Base-by-base conservation (phyloP, 2,113 vertebrate genomes). In the Zeus faber region DNA sequence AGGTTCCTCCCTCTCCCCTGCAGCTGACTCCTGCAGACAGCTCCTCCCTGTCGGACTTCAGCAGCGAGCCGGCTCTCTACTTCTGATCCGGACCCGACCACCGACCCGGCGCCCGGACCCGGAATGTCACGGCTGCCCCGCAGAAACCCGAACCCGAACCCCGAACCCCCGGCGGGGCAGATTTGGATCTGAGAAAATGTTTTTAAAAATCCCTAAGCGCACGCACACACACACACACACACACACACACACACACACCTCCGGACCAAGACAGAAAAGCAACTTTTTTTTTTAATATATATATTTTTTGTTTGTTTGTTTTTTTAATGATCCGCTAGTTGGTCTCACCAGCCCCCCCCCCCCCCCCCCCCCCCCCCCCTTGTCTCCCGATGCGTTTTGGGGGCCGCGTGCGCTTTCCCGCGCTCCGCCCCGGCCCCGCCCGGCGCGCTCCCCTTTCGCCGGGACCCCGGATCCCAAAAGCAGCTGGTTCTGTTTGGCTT, bases 1-100 rank as follows among this genome's bases (percentile, higher is more conserved):
- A 37, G 6, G 31, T 10, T 33, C 8, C 10, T 62, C 16, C 43
- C 1, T 18, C 10, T 31, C n/a, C 10, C 6, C 10, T 26, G 9
- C 75, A 98, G 96, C 92, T 99, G 69, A 98, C 95, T 0, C 96
- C 95, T 0, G 95, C 93, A 0, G 90, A 94, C 69, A 90, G 89
- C 82, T 87, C 89, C 0, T 89, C 91, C 1, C 91, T 94, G 47
- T 92, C 95, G 0, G 96, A 95, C 87, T 98, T 94, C 91, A 93
- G 93, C 84, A 98, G 96, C 1, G 95, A 98, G 68, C 95, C 94
- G 0, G 97, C 97, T 2, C 94, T 99, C 14, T 97, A 98, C 61
- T 99, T 99, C 84, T 99, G 90, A 95, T 40, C 0, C 61, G 1
- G 1, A 41, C 46, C 49, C 22, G 50, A 63, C 57, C 45, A 49